A percentile compares a stretch with the other conserved stretches of the same genome.
phyloP scores from a whole-genome alignment of 1,140 invertebrate species.

The Achroia grisella region DNA sequence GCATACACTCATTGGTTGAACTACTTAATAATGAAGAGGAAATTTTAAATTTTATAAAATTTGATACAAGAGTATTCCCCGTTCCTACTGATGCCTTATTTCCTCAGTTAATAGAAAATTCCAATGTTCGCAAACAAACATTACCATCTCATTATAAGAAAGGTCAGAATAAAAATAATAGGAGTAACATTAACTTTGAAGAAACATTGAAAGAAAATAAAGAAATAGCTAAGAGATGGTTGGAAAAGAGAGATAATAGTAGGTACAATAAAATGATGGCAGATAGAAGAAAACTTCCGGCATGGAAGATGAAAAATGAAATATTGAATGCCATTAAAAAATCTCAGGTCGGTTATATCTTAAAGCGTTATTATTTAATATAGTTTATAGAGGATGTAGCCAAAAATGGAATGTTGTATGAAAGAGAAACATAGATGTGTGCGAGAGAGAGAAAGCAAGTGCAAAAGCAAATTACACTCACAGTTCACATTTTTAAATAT shows the following conservation, averaged over 20 bases:
- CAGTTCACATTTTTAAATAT: too few relatives aligned
- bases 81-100: slow-evolving; percentile 54
- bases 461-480: too few relatives aligned
- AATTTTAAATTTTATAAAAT: slow-evolving; percentile 76
- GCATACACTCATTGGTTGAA: slow-evolving; percentile 80
- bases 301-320: slow-evolving; percentile 77
- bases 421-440: too few relatives aligned
- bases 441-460: too few relatives aligned
- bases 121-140: slow-evolving; percentile 32
- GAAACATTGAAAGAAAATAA: slow-evolving; percentile 76
- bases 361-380: neutral
- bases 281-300: slow-evolving; percentile 78
- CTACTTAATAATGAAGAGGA: slow-evolving; percentile 80
- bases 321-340: slow-evolving; percentile 78
- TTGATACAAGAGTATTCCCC: slow-evolving; percentile 74
- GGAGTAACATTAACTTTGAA: slow-evolving; percentile 66
- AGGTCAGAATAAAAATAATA: slow-evolving; percentile 71
- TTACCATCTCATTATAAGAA: slow-evolving; percentile 77
- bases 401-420: too few relatives aligned
- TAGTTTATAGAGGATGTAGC: too few relatives aligned
- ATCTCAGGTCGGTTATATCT: slow-evolving; percentile 71
- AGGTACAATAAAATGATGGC: slow-evolving; percentile 79
- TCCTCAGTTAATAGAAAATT: slow-evolving; percentile 56
- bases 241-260: slow-evolving; percentile 73
- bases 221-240: slow-evolving; percentile 75